A percentile compares a stretch with the other conserved stretches of the same genome.
Conservation (phyloP, 2,113 vertebrate genomes). For the Melanostigma gelatinosum region DNA sequence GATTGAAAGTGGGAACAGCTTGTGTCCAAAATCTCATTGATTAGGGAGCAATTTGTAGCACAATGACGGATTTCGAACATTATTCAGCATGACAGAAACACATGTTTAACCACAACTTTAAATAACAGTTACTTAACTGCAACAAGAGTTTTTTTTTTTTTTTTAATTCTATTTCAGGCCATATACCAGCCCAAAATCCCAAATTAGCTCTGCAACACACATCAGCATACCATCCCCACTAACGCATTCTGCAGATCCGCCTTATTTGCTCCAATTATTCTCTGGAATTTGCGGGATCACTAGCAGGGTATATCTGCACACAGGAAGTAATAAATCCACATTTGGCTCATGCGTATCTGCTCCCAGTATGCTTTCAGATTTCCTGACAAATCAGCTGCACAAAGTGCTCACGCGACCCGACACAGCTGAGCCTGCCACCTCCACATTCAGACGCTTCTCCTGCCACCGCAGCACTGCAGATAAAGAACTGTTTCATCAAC, state of each 20-base stretch:
- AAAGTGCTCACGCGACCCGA: neutral
- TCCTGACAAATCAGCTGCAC: conserved; percentile 14
- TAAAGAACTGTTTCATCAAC: neutral
- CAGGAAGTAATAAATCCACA: conserved; percentile 31
- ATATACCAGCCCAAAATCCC: neutral
- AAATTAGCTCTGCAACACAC: neutral
- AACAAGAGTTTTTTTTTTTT: conserved; percentile 1
- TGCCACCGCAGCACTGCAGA: neutral
- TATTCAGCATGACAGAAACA: conserved; percentile 22
- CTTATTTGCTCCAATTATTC: conserved; percentile 32
- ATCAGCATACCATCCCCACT: neutral
- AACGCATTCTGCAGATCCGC: conserved; percentile 4
- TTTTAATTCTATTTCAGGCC: neutral
- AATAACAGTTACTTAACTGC: conserved; percentile 12
- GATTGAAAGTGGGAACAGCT: conserved; percentile 23
- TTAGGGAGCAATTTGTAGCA: conserved; percentile 1
- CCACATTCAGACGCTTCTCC: neutral
- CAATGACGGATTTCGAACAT: conserved; percentile 8
- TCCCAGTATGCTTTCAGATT: conserved; percentile 2
- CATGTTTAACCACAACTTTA: conserved; percentile 13
- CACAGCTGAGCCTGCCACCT: neutral
- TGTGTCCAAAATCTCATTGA: conserved; percentile 26
- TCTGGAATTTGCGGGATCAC: conserved; percentile 30
- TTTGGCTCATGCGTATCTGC: conserved; percentile 9
- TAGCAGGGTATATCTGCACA: conserved; percentile 12